Base-by-base conservation (phyloP, 2,797 vertebrate genomes). In the Acipenser transmontanus region DNA sequence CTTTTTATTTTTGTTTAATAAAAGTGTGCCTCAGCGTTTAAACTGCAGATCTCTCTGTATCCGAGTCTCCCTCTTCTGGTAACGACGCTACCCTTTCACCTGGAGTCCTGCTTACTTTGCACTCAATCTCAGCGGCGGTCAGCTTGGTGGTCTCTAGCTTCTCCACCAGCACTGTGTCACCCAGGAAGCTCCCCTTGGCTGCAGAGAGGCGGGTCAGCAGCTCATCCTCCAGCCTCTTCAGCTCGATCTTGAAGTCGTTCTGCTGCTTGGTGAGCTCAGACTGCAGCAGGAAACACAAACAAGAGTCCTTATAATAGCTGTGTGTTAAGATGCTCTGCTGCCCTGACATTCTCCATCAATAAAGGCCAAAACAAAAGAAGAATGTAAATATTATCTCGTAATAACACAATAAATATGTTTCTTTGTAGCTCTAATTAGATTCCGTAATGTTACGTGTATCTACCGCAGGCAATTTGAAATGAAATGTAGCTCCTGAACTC, bases 191-290 rank as follows among this genome's bases (percentile, higher is more conserved):
- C 52, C 89, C 89, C 2, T 85, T 69, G 1, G 93, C 88, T 1
- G 82, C 79, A 49, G 91, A 92, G 6, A 95, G 89, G 20, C 79
- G 82, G 71, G 88, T 87, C 57, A 95, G 76, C 59, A 90, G 75
- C 62, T 91, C 88, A 0, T 92, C 89, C 66, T 94, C 92, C 67
- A 94, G 73, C 8, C 68, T 76, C 70, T 91, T 88, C 14, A 94
- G 87, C 66, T 93, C 87, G 64, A 88, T 88, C 82, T 86, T 93
- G 70, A 92, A 93, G 77, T 81, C 6, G 47, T 92, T 94, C 73
- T 95, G 92, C 70, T 94, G 88, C 59, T 82, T 91, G 63, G 84
- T 93, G 72, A 94, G 78, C 51, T 80, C 71, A 76, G 89, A 81
- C 88, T 92, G 70, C 59, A 0, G 61, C 2, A 66, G 50, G 7